These are phyloP conservation scores for Heterohyrax brucei DNA, from an alignment of 2,797 vertebrate species.

Conservation along the genomic window DNA sequence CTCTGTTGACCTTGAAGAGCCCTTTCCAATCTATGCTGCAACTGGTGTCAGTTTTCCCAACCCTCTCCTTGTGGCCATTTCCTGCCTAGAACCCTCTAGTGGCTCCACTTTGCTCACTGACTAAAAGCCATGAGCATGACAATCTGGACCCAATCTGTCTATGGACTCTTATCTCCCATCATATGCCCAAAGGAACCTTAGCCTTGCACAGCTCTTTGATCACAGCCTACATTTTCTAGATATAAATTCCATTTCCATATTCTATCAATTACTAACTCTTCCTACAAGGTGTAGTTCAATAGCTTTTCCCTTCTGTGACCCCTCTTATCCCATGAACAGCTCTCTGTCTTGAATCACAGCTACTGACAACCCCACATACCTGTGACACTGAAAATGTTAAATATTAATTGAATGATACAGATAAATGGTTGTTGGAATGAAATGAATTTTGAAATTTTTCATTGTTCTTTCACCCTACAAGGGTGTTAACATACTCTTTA, in stretches of 20 bases:
- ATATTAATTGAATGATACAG: neutral
- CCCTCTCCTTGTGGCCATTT: neutral
- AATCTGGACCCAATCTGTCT: neutral
- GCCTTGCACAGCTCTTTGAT: neutral
- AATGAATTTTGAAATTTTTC: conserved; percentile 64
- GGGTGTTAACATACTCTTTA: conserved; percentile 51
- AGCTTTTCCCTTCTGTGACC: conserved; percentile 38
- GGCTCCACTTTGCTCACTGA: neutral
- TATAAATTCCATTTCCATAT: neutral
- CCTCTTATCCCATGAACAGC: neutral
- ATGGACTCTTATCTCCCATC: neutral
- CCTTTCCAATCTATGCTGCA: neutral
- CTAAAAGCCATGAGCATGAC: neutral
- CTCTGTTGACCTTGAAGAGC: neutral
- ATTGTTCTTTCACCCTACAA: conserved; percentile 53
- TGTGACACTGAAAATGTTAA: neutral
- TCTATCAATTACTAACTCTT: conserved; percentile 3
- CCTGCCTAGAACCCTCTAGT: neutral
- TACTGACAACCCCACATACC: neutral
- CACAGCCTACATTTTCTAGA: neutral
- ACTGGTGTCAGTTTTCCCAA: neutral
- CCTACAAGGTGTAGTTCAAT: neutral
- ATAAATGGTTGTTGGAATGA: conserved; percentile 47
- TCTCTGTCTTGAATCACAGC: neutral
- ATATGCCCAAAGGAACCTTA: neutral